phyloP scores from a whole-genome alignment of 2,113 vertebrate species.

The Felis chaus region DNA sequence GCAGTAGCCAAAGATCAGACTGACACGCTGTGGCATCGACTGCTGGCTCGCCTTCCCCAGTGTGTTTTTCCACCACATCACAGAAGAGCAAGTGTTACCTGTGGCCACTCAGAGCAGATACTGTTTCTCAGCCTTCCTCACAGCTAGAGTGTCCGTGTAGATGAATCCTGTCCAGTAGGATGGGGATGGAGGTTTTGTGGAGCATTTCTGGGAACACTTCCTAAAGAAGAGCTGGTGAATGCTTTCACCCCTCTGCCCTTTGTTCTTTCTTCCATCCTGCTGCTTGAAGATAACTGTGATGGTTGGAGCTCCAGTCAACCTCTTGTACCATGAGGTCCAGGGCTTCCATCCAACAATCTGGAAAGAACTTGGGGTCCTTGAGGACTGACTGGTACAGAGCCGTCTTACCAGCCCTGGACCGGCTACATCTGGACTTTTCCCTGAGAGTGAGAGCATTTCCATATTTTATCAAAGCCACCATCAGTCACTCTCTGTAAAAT shows the following conservation, averaged over 20 bases:
- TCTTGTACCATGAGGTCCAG: background rate
- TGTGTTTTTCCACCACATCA: too few relatives aligned
- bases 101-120: background rate
- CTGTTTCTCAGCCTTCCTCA: background rate
- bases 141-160: background rate
- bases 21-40: fast-evolving
- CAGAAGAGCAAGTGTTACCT: background rate
- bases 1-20: background rate
- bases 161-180: background rate
- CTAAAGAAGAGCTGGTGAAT: background rate
- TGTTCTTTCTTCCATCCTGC: background rate
- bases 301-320: background rate
- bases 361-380: background rate
- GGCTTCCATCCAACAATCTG: background rate
- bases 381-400: background rate
- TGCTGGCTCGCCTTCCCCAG: fast-evolving
- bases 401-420: background rate
- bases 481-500: background rate
- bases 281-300: background rate
- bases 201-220: background rate
- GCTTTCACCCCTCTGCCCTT: background rate
- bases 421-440: background rate
- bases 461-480: background rate
- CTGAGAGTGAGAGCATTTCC: background rate
- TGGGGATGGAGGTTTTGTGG: background rate